These are phyloP conservation scores for Trematomus loennbergii DNA, from an alignment of 2,113 vertebrate species.

Conservation along the genomic window DNA sequence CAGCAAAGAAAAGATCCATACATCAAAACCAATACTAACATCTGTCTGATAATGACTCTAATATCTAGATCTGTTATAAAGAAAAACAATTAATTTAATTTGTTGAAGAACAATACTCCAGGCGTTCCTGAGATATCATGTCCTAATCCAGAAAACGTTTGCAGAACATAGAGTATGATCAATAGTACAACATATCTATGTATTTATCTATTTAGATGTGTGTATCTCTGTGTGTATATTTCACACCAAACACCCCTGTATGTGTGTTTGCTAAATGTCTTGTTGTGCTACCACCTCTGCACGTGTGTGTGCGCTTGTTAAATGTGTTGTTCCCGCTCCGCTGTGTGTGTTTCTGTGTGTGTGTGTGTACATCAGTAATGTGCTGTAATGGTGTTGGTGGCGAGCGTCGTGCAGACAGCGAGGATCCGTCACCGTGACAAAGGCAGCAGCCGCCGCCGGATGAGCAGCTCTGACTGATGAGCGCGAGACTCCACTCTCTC, in stretches of 20 bases:
- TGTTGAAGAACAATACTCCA: too few relatives aligned
- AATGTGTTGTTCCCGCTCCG: constrained; percentile 24
- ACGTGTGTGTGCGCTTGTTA: constrained; percentile 24
- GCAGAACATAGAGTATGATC: too few relatives aligned
- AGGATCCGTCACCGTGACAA: constrained; percentile 77
- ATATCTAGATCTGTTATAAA: too few relatives aligned
- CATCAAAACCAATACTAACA: too few relatives aligned
- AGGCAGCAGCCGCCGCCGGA: constrained; percentile 73
- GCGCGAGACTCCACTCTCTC: constrained; percentile 66
- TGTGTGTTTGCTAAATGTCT: constrained; percentile 32
- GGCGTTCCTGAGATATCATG: too few relatives aligned
- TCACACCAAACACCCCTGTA: constrained; percentile 5
- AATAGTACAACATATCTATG: too few relatives aligned
- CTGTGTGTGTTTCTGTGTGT: constrained; percentile 31
- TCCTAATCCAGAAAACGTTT: too few relatives aligned
- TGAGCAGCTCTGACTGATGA: constrained; percentile 82
- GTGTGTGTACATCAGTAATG: constrained; percentile 55
- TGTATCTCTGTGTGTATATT: background rate
- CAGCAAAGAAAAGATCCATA: too few relatives aligned
- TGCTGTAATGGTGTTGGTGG: constrained; percentile 64
- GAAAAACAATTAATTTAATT: too few relatives aligned
- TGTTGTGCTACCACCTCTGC: background rate
- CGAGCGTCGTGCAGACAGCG: constrained; percentile 61
- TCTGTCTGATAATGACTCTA: too few relatives aligned
- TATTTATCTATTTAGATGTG: background rate